Base-by-base conservation (phyloP, 2,888 invertebrate species). In the Cataglyphis rosenhaueri region DNA sequence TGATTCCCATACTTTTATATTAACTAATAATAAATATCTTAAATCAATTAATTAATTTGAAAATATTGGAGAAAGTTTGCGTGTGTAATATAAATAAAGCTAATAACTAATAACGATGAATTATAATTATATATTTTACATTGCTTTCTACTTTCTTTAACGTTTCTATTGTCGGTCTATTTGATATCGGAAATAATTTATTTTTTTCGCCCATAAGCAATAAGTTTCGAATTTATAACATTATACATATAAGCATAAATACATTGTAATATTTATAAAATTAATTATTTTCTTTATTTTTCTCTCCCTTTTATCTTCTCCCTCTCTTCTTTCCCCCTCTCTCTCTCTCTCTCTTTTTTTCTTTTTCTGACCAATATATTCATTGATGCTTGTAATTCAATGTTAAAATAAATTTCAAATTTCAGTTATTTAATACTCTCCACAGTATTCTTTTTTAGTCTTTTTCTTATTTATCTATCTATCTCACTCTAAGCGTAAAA, bases 71-170 rank as follows among this genome's bases (percentile, higher is more conserved):
- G 29, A 25, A 35, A 35, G 25, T 48, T 9, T 5, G 18, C 9
- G 5, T 38, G 38, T 55, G 2, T 65, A 65, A 9, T 8, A 4
- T 32, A 38, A 66, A 55, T 55, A 15, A 76, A 57, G 15, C 10
- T 29, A 29, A 29, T 29, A 29, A n/a, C 3, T 44, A 35, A 15
- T 21, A 25, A 66, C 12, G 18, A 6, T 6, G 0, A n/a, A 21
- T 12, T 38, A 75, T 76, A 76, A 76, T 76, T n/a, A 38, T n/a
- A 55, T 32, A 25, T 61, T 78, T 78, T 9, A 48, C n/a, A 55
- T 76, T 55, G 38, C 68, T 76, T 21, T 70, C 78, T 79, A 71
- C 78, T 79, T 79, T 71, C 59, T 71, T n/a, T 44, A 78, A 61
- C 32, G 21, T 71, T 79, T 59, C 68, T 78, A 78, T 78, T 44